These are phyloP conservation scores for Leptothorax acervorum DNA, from an alignment of 2,888 invertebrate genomes.

Conservation along the genomic window DNA sequence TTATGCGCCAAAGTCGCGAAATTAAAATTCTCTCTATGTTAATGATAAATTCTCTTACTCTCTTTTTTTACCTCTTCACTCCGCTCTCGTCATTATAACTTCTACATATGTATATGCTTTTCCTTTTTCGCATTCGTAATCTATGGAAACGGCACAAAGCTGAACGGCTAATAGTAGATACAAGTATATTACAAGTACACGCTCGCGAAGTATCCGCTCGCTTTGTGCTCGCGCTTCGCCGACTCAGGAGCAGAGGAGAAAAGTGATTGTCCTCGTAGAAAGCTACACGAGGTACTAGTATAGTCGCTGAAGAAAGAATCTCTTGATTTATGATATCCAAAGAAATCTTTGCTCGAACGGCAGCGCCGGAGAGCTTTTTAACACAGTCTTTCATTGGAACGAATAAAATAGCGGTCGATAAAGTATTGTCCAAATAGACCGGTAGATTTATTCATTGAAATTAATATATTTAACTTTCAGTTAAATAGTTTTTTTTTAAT, in stretches of 20 bases:
- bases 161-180: slow-evolving; percentile 84
- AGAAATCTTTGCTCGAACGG: background rate
- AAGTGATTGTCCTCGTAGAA: slow-evolving; percentile 68
- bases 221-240: slow-evolving; percentile 61
- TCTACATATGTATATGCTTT: slow-evolving; percentile 68
- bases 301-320: slow-evolving; percentile 16
- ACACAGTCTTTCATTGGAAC: background rate
- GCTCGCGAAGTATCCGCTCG: slow-evolving; percentile 68
- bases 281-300: slow-evolving; percentile 52
- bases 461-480: background rate
- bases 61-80: background rate
- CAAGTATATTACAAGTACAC: slow-evolving; percentile 83
- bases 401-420: background rate
- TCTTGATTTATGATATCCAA: slow-evolving; percentile 26
- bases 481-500: background rate
- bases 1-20: slow-evolving; percentile 60
- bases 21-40: slow-evolving; percentile 58
- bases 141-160: slow-evolving; percentile 84
- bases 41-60: slow-evolving; percentile 50
- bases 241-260: background rate
- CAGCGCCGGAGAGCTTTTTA: background rate
- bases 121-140: slow-evolving; percentile 68
- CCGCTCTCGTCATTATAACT: slow-evolving; percentile 57
- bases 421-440: background rate
- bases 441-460: background rate